Conservation (phyloP, 2,113 vertebrate genomes). For the Numenius arquata region DNA sequence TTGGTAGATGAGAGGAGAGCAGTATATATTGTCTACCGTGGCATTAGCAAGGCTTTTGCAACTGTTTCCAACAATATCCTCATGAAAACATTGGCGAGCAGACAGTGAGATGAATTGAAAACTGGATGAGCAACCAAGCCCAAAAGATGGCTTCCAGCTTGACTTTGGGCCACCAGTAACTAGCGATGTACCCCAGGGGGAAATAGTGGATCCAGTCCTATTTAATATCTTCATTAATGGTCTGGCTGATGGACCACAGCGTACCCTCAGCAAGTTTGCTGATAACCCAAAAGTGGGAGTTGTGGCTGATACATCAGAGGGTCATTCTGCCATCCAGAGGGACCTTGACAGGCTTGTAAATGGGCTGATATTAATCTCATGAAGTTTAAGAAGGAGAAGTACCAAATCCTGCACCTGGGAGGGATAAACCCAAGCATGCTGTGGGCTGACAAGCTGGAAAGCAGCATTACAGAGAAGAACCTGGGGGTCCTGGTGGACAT, state of each 20-base stretch:
- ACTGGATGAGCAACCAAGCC: background rate
- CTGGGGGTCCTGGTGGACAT: background rate
- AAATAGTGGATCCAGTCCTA: background rate
- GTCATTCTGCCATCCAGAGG: background rate
- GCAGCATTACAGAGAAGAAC: background rate
- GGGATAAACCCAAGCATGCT: background rate
- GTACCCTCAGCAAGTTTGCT: background rate
- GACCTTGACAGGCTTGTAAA: background rate
- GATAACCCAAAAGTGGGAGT: background rate
- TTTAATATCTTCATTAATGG: background rate
- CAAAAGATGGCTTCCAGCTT: background rate
- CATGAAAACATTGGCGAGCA: background rate
- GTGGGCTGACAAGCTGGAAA: background rate
- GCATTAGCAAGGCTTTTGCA: background rate
- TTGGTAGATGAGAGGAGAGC: background rate
- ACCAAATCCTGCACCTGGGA: background rate
- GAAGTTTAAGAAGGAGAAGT: background rate
- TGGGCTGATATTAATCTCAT: background rate
- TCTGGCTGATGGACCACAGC: background rate
- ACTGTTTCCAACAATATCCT: background rate
- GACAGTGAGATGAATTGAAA: background rate
- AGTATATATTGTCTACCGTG: background rate
- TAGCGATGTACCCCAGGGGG: background rate
- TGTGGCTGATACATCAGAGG: background rate
- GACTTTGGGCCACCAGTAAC: background rate